Percentiles rank a stretch among this genome's conserved stretches.
Conservation (phyloP, 2,113 vertebrate genomes). For the Chelonoidis abingdonii region DNA sequence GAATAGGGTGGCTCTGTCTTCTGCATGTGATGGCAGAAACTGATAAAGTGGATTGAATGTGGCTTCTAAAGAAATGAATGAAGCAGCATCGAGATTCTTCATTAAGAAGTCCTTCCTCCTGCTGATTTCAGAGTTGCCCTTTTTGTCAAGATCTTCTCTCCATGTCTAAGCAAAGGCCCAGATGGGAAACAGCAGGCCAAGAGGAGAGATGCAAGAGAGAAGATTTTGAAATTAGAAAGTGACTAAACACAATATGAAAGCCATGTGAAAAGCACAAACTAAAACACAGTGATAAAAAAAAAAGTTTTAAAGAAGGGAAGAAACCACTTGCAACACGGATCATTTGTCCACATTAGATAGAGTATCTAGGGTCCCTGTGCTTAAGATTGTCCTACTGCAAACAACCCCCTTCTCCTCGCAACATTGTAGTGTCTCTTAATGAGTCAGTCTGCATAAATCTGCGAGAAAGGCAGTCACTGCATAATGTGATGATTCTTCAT, state of each 20-base stretch:
- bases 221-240: no score
- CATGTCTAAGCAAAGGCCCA: no score
- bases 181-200: no score
- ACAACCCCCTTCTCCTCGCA: accelerated
- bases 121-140: background rate
- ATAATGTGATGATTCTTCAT: background rate
- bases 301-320: no score
- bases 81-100: background rate
- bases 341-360: background rate
- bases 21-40: background rate
- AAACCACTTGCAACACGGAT: background rate
- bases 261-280: no score
- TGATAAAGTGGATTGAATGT: background rate
- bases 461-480: background rate
- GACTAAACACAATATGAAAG: no score
- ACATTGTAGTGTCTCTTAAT: background rate
- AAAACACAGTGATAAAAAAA: no score
- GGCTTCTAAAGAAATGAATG: background rate
- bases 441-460: accelerated
- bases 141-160: background rate
- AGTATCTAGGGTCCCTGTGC: background rate
- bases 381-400: background rate
- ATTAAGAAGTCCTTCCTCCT: background rate
- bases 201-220: no score
- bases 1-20: background rate